Conservation (phyloP, 2,797 vertebrate species). For the Eleutherodactylus coqui region DNA sequence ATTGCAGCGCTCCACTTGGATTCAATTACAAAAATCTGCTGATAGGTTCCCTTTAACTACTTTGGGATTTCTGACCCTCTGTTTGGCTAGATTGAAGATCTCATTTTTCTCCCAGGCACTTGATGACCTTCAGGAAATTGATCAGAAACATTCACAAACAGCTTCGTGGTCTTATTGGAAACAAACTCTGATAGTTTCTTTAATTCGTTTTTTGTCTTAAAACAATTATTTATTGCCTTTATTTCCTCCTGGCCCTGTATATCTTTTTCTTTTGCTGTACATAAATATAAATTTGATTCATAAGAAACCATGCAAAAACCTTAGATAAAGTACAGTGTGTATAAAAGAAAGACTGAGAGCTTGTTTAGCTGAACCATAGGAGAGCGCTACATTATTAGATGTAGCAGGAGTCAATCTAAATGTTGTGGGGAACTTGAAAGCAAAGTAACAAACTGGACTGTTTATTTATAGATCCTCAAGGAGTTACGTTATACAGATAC, state of each 20-base stretch:
- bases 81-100: too few relatives aligned
- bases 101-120: too few relatives aligned
- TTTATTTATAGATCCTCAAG: neutral
- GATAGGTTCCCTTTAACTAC: too few relatives aligned
- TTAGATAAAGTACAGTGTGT: neutral
- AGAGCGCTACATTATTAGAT: neutral
- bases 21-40: too few relatives aligned
- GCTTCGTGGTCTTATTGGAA: too few relatives aligned
- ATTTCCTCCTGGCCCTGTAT: neutral
- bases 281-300: conserved; percentile 6
- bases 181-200: too few relatives aligned
- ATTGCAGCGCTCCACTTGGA: too few relatives aligned
- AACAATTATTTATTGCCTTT: conserved; percentile 8
- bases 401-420: neutral
- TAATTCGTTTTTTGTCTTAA: too few relatives aligned
- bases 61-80: too few relatives aligned
- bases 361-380: neutral
- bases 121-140: too few relatives aligned
- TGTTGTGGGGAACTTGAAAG: neutral
- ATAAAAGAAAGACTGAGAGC: neutral
- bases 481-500: neutral
- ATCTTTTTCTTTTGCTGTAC: conserved; percentile 5
- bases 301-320: neutral
- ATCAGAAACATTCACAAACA: too few relatives aligned
- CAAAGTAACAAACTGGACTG: neutral